phyloP scores from a whole-genome alignment of 2,888 invertebrate species.

The Aspidapion aeneum region DNA sequence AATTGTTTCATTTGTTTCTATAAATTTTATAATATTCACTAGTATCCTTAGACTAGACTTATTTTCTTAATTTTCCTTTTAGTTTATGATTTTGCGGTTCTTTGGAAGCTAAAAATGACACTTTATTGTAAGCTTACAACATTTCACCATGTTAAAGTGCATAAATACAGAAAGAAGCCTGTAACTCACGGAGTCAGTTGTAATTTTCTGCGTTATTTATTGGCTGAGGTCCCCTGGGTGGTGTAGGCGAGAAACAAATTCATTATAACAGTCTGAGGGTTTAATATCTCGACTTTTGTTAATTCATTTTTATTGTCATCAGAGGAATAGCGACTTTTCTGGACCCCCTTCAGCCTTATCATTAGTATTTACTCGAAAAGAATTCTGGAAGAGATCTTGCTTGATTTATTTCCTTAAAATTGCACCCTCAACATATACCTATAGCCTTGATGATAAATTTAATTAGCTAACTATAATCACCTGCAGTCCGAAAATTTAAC shows the following conservation, averaged over 20 bases:
- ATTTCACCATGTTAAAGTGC: too few relatives aligned
- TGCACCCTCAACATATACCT: too few relatives aligned
- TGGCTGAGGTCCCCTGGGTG: slow-evolving; percentile 37
- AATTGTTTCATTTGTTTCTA: too few relatives aligned
- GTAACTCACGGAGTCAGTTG: slow-evolving; percentile 4
- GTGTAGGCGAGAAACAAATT: slow-evolving; percentile 43
- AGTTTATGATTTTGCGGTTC: too few relatives aligned
- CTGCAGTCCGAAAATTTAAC: too few relatives aligned
- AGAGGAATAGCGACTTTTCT: slow-evolving; percentile 40
- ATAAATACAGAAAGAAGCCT: not conserved
- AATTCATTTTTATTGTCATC: slow-evolving; percentile 49
- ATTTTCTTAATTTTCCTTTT: too few relatives aligned
- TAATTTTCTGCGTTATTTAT: slow-evolving; percentile 35
- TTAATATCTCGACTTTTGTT: slow-evolving; percentile 46
- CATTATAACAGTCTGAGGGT: slow-evolving; percentile 42
- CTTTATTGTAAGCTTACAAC: too few relatives aligned
- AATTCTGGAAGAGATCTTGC: not conserved
- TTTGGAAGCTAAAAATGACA: too few relatives aligned
- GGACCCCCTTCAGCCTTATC: not conserved
- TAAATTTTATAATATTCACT: too few relatives aligned
- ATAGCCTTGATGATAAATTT: too few relatives aligned
- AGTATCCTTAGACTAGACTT: too few relatives aligned
- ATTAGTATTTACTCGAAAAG: not conserved
- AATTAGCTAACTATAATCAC: too few relatives aligned
- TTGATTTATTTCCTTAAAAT: not conserved